Evolutionary conservation across 2,113 vertebrate genomes (phyloP).

Genomic region (Chauna torquata): DNA sequence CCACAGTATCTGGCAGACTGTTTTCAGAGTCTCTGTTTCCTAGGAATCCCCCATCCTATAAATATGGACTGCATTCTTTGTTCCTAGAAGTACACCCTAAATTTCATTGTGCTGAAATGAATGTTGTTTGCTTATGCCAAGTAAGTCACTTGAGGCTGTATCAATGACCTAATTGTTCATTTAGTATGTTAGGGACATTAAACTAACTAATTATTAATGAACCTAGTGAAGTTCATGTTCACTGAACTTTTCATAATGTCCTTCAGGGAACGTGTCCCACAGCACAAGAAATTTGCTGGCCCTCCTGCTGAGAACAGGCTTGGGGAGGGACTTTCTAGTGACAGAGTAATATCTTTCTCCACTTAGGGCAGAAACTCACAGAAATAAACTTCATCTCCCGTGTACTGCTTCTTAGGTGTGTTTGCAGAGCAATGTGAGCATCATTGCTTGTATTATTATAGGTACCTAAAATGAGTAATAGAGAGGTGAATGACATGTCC

Average conservation of each 20-base stretch:
- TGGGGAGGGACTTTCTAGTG: not conserved
- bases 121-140: constrained; percentile 7
- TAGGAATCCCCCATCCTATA: constrained; percentile 12
- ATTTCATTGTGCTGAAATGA: not conserved
- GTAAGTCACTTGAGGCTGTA: not conserved
- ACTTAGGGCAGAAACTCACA: not conserved
- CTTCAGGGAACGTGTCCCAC: not conserved
- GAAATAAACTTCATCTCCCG: not conserved
- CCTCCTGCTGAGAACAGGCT: not conserved
- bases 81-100: not conserved
- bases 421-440: not conserved
- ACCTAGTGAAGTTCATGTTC: not conserved
- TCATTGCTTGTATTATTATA: not conserved
- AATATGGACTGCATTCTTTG: not conserved
- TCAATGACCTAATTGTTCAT: constrained; percentile 59
- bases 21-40: constrained; percentile 30
- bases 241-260: not conserved
- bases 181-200: not conserved
- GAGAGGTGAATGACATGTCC: not conserved
- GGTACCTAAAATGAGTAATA: not conserved
- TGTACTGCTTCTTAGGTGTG: not conserved
- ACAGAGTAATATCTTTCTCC: not conserved
- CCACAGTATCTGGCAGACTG: constrained; percentile 5
- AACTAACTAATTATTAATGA: constrained; percentile 42
- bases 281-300: not conserved